Evolutionary conservation across 2,888 invertebrate genomes (phyloP), one percentile per base, ranked within the genome.

Genomic region (Zelleria hepariella): DNA sequence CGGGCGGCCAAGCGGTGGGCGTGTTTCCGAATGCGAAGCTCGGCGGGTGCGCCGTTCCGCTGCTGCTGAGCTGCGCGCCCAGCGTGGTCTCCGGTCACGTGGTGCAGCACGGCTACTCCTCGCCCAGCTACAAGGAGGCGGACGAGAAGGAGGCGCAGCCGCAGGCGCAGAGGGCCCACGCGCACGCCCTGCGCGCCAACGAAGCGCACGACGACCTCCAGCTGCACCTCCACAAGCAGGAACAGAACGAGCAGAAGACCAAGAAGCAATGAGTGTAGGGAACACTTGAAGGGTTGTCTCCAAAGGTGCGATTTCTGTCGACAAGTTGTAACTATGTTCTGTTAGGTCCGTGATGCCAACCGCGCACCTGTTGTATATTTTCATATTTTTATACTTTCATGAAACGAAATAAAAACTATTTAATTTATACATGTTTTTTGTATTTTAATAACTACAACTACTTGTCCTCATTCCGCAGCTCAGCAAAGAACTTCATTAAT

Each of bases 21-120:
- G 71, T 84, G 58, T 86, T 86, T 67, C 84, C 85, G 0, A 78
- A 76, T 53, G 80, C 77, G 0, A 78, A 80, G 53, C 68, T 70
- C 0, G 78, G 78, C 20, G 79, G 80, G 0, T 82, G 83, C 64
- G 76, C 71, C 48, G 73, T 85, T 3, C 87, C 87, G 0, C 68
- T 87, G 8, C 69, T 87, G 51, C 74, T 88, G 62, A 86, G 83
- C 65, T 88, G 87, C 60, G 72, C 85, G 1, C 87, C 87, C 0
- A 74, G 79, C 0, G 75, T 88, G 60, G 75, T 78, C 1, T 68
- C 76, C 1, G 86, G 86, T 0, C 73, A 71, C 5, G 65, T 86
- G 26, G 70, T 77, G 23, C 74, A 73, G 32, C 72, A 70, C 20
- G 47, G 18, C 21, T 26, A 32, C 23, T 64, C 59, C 5, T 57